These are phyloP conservation scores for Spialia ferax DNA, from an alignment of 2,888 invertebrate species.

Conservation along the genomic window DNA sequence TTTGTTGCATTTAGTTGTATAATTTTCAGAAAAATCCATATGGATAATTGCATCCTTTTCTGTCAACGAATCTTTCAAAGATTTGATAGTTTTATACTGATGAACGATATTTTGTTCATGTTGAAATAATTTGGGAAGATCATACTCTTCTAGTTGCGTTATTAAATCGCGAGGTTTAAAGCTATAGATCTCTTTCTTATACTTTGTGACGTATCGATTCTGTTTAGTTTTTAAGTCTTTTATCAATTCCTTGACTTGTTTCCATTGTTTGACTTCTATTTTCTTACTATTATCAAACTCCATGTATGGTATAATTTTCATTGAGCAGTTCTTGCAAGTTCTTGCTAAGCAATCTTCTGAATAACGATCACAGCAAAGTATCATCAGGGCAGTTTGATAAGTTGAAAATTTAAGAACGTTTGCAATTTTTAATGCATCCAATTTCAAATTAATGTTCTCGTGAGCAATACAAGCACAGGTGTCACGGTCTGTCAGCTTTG, in stretches of 20 bases:
- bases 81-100: not conserved
- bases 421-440: no score
- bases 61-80: not conserved
- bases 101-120: constrained; percentile 2
- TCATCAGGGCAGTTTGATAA: not conserved
- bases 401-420: no score
- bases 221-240: not conserved
- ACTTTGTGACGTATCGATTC: not conserved
- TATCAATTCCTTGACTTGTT: not conserved
- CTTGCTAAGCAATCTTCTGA: not conserved
- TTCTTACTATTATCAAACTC: not conserved
- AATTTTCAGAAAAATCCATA: constrained; percentile 8
- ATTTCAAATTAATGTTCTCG: no score
- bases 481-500: no score
- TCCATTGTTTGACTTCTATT: not conserved
- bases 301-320: not conserved
- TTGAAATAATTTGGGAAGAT: not conserved
- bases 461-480: no score
- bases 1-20: constrained; percentile 1
- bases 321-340: not conserved
- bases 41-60: not conserved
- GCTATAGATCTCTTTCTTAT: not conserved
- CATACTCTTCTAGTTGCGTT: not conserved
- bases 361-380: constrained; percentile 4
- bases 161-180: not conserved